These are phyloP conservation scores for Cylas formicarius DNA, from an alignment of 1,140 invertebrate genomes.

Conservation along the genomic window DNA sequence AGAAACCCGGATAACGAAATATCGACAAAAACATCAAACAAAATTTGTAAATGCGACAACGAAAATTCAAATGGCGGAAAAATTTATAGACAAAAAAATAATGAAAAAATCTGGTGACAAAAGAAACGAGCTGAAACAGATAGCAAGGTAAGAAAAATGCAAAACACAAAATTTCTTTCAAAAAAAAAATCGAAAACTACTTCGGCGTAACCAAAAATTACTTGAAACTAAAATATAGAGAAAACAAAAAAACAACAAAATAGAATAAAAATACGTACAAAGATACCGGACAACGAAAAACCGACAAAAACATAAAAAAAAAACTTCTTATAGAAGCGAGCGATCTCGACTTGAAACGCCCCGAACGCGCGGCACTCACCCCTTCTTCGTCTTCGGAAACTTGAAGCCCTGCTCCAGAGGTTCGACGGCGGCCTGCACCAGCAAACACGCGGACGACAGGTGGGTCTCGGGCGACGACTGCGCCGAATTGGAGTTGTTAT, in stretches of 20 bases:
- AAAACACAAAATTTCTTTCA: no score
- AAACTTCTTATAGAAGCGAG: conserved; percentile 6
- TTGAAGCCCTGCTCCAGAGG: conserved; percentile 70
- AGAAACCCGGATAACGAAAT: no score
- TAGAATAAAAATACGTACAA: neutral
- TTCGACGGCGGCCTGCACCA: conserved; percentile 74
- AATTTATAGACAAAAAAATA: no score
- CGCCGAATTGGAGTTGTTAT: conserved; percentile 39
- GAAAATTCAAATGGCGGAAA: no score
- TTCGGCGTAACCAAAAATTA: neutral
- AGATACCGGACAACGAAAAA: neutral
- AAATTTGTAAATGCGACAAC: no score
- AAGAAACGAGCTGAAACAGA: no score
- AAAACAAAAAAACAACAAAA: conserved; percentile 1
- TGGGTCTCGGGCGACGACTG: conserved; percentile 53
- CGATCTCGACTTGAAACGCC: neutral
- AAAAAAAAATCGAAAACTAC: no score
- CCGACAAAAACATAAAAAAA: conserved; percentile 4
- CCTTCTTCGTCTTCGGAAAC: conserved; percentile 87
- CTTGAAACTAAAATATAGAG: neutral
- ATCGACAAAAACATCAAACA: no score
- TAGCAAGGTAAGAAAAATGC: no score
- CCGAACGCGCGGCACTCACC: conserved; percentile 27
- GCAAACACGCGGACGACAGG: conserved; percentile 61
- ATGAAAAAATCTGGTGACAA: no score